Conservation (phyloP, 1,140 invertebrate genomes). For the Polyergus mexicanus region DNA sequence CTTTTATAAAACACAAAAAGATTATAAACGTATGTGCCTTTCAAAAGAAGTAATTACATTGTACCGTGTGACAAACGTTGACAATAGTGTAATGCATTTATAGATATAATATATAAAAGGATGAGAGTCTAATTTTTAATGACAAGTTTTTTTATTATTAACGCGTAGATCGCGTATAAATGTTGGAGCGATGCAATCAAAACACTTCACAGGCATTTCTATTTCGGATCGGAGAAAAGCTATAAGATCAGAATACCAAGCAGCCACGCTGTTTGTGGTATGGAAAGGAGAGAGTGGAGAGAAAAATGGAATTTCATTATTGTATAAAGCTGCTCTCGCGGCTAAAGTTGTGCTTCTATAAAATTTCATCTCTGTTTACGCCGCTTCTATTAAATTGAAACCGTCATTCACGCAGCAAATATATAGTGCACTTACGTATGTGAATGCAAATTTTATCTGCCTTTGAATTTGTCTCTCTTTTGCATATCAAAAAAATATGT, state of each 20-base stretch:
- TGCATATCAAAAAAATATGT: not conserved
- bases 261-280: constrained; percentile 43
- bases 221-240: constrained; percentile 36
- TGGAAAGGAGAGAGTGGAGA: constrained; percentile 40
- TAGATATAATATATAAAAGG: not conserved
- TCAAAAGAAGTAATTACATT: constrained; percentile 13
- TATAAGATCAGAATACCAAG: constrained; percentile 56
- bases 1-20: not conserved
- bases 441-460: constrained; percentile 22
- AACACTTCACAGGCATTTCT: constrained; percentile 45
- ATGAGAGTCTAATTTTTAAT: not conserved
- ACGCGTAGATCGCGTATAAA: not conserved
- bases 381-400: constrained; percentile 57
- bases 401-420: constrained; percentile 51
- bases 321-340: constrained; percentile 51
- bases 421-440: constrained; percentile 1
- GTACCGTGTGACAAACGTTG: constrained; percentile 2
- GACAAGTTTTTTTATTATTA: constrained; percentile 23
- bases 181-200: constrained; percentile 36
- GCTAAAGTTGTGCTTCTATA: constrained; percentile 57
- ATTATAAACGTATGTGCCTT: not conserved
- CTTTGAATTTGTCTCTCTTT: constrained; percentile 33
- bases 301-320: constrained; percentile 63
- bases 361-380: constrained; percentile 62
- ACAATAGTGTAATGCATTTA: not conserved